These are phyloP conservation scores for Terrapene triunguis DNA, from an alignment of 2,113 vertebrate species.

Conservation along the genomic window DNA sequence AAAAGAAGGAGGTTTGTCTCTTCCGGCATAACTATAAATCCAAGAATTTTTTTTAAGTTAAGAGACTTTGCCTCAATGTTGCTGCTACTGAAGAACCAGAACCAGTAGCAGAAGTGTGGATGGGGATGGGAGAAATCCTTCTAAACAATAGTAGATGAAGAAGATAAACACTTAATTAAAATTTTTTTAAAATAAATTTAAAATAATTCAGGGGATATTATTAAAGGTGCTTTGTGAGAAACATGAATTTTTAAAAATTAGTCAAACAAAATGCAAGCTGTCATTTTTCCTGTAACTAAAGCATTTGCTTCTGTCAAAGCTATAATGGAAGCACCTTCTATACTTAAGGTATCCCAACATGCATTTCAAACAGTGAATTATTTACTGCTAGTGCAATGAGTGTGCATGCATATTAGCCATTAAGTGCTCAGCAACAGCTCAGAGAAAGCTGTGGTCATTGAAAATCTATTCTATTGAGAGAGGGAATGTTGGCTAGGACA, in stretches of 20 bases:
- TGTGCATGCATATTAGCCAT: rapidly evolving
- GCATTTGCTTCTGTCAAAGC: neutral
- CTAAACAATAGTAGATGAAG: neutral
- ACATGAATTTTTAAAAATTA: neutral
- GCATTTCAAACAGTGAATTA: neutral
- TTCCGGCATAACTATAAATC: neutral
- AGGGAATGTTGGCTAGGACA: neutral
- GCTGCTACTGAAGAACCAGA: neutral
- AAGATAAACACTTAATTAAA: neutral
- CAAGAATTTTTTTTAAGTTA: neutral
- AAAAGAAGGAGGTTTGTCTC: neutral
- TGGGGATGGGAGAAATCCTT: neutral
- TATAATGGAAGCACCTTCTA: neutral
- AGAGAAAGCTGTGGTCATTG: neutral
- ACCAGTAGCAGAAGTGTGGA: neutral
- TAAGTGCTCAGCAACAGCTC: neutral
- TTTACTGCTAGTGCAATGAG: neutral
- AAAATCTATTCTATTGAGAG: neutral
- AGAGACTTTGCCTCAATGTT: neutral
- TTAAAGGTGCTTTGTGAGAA: neutral
- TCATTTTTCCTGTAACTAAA: neutral
- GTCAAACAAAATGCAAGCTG: neutral
- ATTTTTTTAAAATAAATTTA: neutral
- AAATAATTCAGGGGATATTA: rapidly evolving
- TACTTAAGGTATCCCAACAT: neutral